Conservation (phyloP, 2,888 invertebrate genomes). For the Standfussiana lucernea region DNA sequence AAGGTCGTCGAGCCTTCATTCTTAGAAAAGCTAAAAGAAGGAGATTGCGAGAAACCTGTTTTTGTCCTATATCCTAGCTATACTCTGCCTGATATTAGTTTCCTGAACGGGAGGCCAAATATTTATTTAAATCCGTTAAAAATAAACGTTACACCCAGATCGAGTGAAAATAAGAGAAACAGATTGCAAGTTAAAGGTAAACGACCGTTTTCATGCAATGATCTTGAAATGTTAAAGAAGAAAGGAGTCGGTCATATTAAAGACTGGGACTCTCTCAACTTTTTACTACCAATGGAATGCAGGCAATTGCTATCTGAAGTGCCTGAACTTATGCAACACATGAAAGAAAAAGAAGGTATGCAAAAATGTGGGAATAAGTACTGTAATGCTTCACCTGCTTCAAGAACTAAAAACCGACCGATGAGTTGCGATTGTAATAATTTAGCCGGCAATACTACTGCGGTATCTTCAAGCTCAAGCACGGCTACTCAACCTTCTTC, state of each 20-base stretch:
- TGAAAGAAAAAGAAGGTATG: conserved; percentile 89
- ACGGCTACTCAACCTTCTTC: conserved; percentile 95
- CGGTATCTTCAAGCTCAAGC: conserved; percentile 92
- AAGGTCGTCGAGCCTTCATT: conserved; percentile 93
- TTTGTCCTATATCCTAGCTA: conserved; percentile 98
- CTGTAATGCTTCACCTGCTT: conserved; percentile 84
- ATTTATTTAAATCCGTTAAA: conserved; percentile 94
- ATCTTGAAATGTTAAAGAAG: conserved; percentile 95
- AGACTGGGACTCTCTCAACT: conserved; percentile 98
- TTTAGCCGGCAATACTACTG: conserved; percentile 89
- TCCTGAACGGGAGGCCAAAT: conserved; percentile 92
- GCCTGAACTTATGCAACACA: conserved; percentile 93
- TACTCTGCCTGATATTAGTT: conserved; percentile 96
- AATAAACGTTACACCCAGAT: conserved; percentile 85
- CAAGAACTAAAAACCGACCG: conserved; percentile 91
- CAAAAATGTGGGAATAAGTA: conserved; percentile 84
- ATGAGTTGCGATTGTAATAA: conserved; percentile 91
- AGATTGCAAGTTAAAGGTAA: conserved; percentile 85
- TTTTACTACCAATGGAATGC: conserved; percentile 96
- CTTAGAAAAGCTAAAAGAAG: conserved; percentile 92
- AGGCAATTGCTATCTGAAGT: conserved; percentile 94
- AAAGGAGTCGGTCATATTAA: conserved; percentile 96
- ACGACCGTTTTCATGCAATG: conserved; percentile 95
- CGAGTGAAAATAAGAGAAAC: conserved; percentile 83
- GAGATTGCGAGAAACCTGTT: conserved; percentile 93